phyloP scores from a whole-genome alignment of 2,797 vertebrate species.

The Melanotaenia pygmaea region DNA sequence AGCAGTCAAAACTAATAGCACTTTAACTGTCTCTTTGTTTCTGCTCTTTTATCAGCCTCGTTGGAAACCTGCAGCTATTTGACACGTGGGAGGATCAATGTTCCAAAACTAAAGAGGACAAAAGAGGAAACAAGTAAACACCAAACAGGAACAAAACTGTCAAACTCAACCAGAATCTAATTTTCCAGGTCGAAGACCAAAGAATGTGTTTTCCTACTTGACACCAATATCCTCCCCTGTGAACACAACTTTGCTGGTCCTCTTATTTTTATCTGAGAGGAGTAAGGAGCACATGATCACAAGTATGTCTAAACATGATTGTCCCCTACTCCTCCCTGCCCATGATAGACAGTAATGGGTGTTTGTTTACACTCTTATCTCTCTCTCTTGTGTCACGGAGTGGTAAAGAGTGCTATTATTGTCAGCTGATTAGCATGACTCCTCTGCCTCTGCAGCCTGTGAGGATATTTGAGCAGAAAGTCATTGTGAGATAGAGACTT shows the following conservation, averaged over 20 bases:
- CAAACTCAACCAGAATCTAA: constrained; percentile 37
- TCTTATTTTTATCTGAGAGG: constrained; percentile 46
- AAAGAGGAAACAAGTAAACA: constrained; percentile 26
- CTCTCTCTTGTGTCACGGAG: constrained; percentile 59
- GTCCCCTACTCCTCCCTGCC: constrained; percentile 19
- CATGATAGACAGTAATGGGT: constrained; percentile 75
- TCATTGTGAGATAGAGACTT: background rate
- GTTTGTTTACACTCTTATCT: constrained; percentile 75
- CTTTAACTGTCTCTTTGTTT: constrained; percentile 65
- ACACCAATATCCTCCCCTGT: constrained; percentile 42
- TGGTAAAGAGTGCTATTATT: constrained; percentile 73
- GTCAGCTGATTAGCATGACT: constrained; percentile 69
- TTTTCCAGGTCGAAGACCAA: constrained; percentile 34
- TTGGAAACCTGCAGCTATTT: constrained; percentile 27
- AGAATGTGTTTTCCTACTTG: constrained; percentile 48
- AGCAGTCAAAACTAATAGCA: constrained; percentile 69
- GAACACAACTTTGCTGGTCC: constrained; percentile 52
- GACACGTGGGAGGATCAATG: constrained; percentile 7
- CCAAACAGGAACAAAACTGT: constrained; percentile 42
- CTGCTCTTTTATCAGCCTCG: constrained; percentile 43
- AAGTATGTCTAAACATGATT: constrained; percentile 50
- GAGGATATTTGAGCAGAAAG: constrained; percentile 63
- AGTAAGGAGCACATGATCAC: constrained; percentile 50
- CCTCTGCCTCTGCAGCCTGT: constrained; percentile 55
- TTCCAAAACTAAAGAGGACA: constrained; percentile 31